Base-by-base conservation (phyloP, 2,797 vertebrate species). In the Uromys caudimaculatus region DNA sequence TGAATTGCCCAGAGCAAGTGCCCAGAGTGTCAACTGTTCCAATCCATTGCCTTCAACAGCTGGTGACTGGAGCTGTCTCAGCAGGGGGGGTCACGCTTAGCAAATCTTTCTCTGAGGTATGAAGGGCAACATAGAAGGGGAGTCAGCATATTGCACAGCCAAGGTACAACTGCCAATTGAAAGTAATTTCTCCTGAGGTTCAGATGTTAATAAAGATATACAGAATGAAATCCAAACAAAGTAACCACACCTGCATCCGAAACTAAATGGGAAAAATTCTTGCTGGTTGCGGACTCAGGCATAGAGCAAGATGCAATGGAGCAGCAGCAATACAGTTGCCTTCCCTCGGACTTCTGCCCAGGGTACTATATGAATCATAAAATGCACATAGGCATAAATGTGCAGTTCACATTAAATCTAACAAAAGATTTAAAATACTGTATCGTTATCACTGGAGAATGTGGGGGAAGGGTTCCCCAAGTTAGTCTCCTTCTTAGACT, bases 131-230 rank as follows among this genome's bases (percentile, higher is more conserved):
- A 77, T 96, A 94, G 60, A 84, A 69, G 56, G 58, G 95, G 76
- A 96, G 85, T 96, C 92, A 95, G 96, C 79, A 96, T 71, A 96
- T 29, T 95, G 94, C 91, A 94, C 54, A 96, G 87, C 92, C 84
- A 87, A 97, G 95, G 85, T 76, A 69, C 85, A 90, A 47, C 0
- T 71, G 35, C 24, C 81, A 94, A 96, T 89, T 89, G 76, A 73
- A 97, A 98, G 71, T 95, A 97, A 98, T 90, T 97, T 92, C 94
- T 95, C 90, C 75, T 89, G 86, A 98, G 95, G 71, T 92, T 96
- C 41, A 56, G 62, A 86, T 64, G 71, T 38, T 97, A 95, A 97
- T 87, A 96, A 0, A 19, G 77, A 95, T 8, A 76, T 0, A 32
- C 82, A 91, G 84, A 73, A 47, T 93, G 76, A 94, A 98, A 97